Base-by-base conservation (phyloP, 2,113 vertebrate genomes). In the Paramisgurnus dabryanus region DNA sequence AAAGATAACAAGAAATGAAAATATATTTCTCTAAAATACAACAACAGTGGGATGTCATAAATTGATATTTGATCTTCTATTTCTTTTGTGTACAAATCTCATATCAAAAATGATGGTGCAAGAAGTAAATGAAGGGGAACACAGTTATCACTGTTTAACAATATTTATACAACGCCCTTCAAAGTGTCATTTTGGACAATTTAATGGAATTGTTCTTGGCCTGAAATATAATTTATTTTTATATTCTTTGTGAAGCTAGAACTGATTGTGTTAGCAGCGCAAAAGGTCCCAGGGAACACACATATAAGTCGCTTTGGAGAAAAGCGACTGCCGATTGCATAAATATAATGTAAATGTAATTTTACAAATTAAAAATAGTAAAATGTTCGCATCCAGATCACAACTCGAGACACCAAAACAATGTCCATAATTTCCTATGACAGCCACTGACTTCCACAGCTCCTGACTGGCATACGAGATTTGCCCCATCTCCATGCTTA, bases 1-100 rank as follows among this genome's bases (percentile, higher is more conserved):
- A 50, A 64, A 67, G 65, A 53, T 50, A 83, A 76, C 4, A 61
- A 63, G 57, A 34, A 7, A 68, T 71, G 27, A 83, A 76, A 67
- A 39, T 76, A 78, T 63, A 55, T 41, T 67, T 79, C 53, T 61
- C 41, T 11, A 50, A 45, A 39, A 72, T 67, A 68, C 53, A 57
- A 27, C 55, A 34, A 71, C 65, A 63, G 18, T 27, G 8, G 67
- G 11, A 58, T 34, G 12, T 68, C 13, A 60, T 9, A 64, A 64
- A 27, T 17, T 68, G 12, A 47, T 34, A 7, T 67, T 61, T 73
- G 58, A 72, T 73, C 11, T 53, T 4, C 13, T 45, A 57, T 15
- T 27, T 57, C 3, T 39, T 34, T 74, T 58, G 8, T 49, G 15
- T 53, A 47, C 57, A 63, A 69, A 11, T 76, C 47, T 15, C 18